Percentiles rank a stretch among this genome's conserved stretches.
Evolutionary conservation across 2,797 vertebrate species (phyloP).

Genomic region (Glyptemys insculpta): DNA sequence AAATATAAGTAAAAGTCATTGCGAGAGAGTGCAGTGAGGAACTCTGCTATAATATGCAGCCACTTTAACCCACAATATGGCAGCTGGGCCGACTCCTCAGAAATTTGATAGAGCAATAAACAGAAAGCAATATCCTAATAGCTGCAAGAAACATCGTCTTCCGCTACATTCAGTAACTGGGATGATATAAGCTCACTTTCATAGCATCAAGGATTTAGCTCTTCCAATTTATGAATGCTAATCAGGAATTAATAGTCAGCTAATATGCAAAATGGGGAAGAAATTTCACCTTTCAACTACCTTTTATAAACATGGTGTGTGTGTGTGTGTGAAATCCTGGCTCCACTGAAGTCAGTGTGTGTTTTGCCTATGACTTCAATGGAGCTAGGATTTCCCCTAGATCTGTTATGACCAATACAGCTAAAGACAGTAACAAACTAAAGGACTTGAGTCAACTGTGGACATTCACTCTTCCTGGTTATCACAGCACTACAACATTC

Average conservation of each 20-base stretch:
- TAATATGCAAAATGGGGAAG: background rate
- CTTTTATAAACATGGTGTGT: background rate
- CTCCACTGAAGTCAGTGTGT: background rate
- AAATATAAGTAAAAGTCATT: conserved; percentile 21
- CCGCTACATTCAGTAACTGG: background rate
- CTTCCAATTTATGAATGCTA: background rate
- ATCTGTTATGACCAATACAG: background rate
- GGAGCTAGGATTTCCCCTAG: background rate
- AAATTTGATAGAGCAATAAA: conserved; percentile 44
- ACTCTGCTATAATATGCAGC: conserved; percentile 29
- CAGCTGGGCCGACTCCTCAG: conserved; percentile 41
- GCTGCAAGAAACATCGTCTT: conserved; percentile 25
- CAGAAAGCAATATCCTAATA: conserved; percentile 17
- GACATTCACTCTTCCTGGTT: background rate
- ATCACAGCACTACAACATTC: background rate
- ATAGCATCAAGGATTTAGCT: background rate
- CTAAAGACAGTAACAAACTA: background rate
- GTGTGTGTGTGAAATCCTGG: background rate
- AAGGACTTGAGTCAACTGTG: background rate
- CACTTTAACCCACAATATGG: background rate
- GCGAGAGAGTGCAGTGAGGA: background rate
- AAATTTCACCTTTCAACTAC: background rate
- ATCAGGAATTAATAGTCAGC: background rate
- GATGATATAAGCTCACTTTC: background rate
- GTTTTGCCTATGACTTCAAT: background rate